Percentiles rank a stretch among this genome's conserved stretches.
These are phyloP conservation scores for Macrobrachium nipponense DNA, from an alignment of 1,140 invertebrate genomes.

Conservation along the genomic window DNA sequence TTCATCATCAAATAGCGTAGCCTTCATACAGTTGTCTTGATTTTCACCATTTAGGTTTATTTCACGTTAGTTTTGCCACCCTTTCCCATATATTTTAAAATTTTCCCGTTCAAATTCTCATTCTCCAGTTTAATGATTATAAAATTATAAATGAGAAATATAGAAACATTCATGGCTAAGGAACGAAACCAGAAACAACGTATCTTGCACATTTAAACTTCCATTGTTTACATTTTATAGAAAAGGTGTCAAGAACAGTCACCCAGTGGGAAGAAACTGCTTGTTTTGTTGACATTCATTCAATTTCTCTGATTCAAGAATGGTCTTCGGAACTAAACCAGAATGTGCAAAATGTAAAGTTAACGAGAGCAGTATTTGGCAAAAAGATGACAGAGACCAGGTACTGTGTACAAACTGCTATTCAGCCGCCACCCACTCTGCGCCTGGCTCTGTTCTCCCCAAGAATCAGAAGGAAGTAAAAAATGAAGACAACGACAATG, in stretches of 20 bases:
- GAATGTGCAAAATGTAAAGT: constrained; percentile 33
- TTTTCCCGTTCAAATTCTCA: no score
- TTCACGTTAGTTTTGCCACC: no score
- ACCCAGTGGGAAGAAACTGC: background rate
- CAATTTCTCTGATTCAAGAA: background rate
- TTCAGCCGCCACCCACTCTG: background rate
- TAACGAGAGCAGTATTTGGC: constrained; percentile 32
- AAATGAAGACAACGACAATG: constrained; percentile 32
- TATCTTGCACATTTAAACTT: no score
- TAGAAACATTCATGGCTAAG: no score
- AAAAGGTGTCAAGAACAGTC: background rate
- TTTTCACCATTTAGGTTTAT: no score
- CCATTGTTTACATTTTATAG: no score
- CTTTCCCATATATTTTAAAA: no score
- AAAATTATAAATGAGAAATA: no score
- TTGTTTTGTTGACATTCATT: background rate
- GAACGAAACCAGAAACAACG: no score
- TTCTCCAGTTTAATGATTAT: no score
- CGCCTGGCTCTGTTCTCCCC: background rate
- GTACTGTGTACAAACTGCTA: constrained; percentile 39
- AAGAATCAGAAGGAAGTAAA: background rate
- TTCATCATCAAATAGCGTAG: no score
- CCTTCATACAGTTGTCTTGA: no score
- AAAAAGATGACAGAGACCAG: constrained; percentile 41
- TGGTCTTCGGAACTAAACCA: constrained; percentile 47